phyloP scores from a whole-genome alignment of 2,888 invertebrate species.

The Dinocampus coccinellae region DNA sequence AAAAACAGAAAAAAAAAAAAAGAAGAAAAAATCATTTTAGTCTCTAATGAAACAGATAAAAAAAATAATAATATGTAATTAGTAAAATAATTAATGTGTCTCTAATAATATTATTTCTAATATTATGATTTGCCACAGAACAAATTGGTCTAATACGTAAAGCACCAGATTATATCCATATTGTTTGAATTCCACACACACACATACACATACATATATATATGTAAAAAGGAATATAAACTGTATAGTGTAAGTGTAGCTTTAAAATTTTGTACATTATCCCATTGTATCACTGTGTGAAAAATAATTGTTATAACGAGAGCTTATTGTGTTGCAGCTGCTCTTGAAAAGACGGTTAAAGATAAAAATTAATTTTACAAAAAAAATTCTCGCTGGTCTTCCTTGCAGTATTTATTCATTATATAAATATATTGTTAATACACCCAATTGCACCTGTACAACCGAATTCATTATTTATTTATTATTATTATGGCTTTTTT shows the following conservation, averaged over 20 bases:
- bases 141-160: slow-evolving; percentile 21
- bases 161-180: slow-evolving; percentile 25
- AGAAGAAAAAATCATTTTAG: no score
- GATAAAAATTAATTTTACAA: slow-evolving; percentile 31
- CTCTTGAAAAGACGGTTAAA: slow-evolving; percentile 17
- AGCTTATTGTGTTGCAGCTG: slow-evolving; percentile 28
- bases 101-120: not conserved
- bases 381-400: no score
- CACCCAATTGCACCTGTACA: slow-evolving; percentile 23
- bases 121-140: not conserved
- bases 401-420: no score
- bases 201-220: not conserved
- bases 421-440: not conserved
- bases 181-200: no score
- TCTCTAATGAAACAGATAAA: not conserved
- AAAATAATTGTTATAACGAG: not conserved
- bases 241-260: slow-evolving; percentile 10
- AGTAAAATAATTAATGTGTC: no score
- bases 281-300: not conserved
- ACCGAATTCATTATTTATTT: no score
- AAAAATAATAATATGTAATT: not conserved
- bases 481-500: no score
- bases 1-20: no score
- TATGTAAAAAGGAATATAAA: not conserved
- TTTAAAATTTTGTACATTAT: slow-evolving; percentile 21